phyloP scores from a whole-genome alignment of 2,113 vertebrate genomes.

The Periophthalmodon schlosseri region DNA sequence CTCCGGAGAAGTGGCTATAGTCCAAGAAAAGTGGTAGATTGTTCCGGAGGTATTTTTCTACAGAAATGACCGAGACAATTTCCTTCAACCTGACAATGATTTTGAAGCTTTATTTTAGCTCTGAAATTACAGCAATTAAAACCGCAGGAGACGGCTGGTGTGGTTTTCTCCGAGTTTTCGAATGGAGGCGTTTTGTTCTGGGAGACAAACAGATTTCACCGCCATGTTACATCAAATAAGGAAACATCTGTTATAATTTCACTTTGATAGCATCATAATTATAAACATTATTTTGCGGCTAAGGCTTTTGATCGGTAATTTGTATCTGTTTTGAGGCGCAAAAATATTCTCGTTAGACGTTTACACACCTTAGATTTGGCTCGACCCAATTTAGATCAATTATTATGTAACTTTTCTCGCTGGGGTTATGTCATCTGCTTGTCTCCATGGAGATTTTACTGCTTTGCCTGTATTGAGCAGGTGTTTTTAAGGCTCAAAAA shows the following conservation, averaged over 20 bases:
- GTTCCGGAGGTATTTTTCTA: not conserved
- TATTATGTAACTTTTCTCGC: too few relatives aligned
- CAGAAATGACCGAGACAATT: not conserved
- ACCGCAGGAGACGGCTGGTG: not conserved
- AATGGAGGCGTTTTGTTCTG: not conserved
- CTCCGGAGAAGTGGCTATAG: not conserved
- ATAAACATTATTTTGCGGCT: not conserved
- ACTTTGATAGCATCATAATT: not conserved
- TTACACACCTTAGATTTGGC: too few relatives aligned
- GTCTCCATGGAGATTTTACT: too few relatives aligned
- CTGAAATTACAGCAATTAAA: constrained; percentile 8
- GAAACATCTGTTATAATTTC: not conserved
- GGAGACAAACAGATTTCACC: constrained; percentile 6
- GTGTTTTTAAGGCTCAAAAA: too few relatives aligned
- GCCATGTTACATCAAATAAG: constrained; percentile 1
- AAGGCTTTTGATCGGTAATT: not conserved
- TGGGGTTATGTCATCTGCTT: too few relatives aligned
- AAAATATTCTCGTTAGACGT: not conserved
- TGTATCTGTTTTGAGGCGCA: not conserved
- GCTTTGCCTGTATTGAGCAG: too few relatives aligned
- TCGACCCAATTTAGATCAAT: too few relatives aligned
- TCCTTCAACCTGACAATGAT: not conserved
- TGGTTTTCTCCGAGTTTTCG: not conserved
- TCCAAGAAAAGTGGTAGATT: not conserved
- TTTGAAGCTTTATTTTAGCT: not conserved